Evolutionary conservation across 1,140 invertebrate genomes (phyloP).

Genomic region (Mya arenaria): DNA sequence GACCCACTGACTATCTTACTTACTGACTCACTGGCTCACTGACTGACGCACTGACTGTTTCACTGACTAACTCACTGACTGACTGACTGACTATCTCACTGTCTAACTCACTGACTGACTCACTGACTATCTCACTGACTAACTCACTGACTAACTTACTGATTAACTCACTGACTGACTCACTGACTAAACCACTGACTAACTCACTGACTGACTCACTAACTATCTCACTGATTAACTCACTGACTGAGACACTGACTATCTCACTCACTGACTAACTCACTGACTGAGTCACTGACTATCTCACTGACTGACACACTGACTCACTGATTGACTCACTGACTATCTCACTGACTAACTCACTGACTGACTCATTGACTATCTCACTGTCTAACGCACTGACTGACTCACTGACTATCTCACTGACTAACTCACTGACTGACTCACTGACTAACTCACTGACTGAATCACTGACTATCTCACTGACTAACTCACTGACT

Average conservation of each 20-base stretch:
- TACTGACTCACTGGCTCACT: background rate
- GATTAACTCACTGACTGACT: background rate
- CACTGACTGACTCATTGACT: background rate
- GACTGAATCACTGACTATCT: background rate
- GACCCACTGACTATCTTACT: background rate
- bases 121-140: background rate
- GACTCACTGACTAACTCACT: background rate
- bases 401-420: background rate
- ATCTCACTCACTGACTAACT: background rate
- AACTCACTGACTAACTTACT: background rate
- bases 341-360: background rate
- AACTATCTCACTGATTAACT: background rate
- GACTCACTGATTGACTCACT: background rate
- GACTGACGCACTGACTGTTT: background rate
- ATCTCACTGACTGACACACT: background rate
- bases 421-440: background rate
- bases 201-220: background rate
- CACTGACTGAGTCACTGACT: background rate
- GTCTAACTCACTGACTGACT: background rate
- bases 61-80: background rate
- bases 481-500: background rate
- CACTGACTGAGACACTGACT: background rate
- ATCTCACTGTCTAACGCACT: background rate
- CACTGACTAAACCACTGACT: background rate
- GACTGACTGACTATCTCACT: background rate